Evolutionary conservation across 2,888 invertebrate genomes (phyloP), one percentile per base, ranked within the genome.

Genomic region (Scotopteryx bipunctaria): DNA sequence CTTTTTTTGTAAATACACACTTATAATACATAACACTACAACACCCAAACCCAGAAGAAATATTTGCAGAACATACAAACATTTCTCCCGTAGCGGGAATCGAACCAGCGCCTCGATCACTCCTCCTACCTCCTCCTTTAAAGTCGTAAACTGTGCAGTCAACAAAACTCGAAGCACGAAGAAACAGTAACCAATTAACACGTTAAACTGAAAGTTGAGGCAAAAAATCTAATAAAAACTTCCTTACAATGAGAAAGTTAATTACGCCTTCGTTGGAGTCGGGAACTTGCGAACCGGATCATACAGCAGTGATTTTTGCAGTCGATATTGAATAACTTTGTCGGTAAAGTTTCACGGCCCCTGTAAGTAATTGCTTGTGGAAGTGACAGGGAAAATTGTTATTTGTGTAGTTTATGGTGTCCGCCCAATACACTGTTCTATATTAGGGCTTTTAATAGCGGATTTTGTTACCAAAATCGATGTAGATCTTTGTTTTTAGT

Each of bases 211-310:
- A 46, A 56, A 58, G 43, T 54, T 56, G 25, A n/a, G 19, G 17
- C 13, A 25, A 33, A 50, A 55, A 51, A 53, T 17, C 31, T 31
- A 42, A 42, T 47, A 47, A 41, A 52, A 52, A 47, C 46, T 52
- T 47, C 17, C 31, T 9, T 14, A 47, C 52, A 52, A 42, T 46
- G 42, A 46, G 46, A 47, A 52, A 65, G 62, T 66, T 67, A 68
- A 69, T 68, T 68, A 65, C 60, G 59, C 57, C 49, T 43, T 48
- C 55, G 64, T 63, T 61, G 61, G 55, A 63, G 44, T 54, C 45
- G 44, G 29, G 23, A 42, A 42, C 58, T 44, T 43, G 37, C 46
- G 44, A 36, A 45, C 42, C 29, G 47, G 46, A 40, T 43, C 45
- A 49, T 57, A 46, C 43, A 33, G 40, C 45, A 51, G 44, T 57